Evolutionary conservation across 2,797 vertebrate species (phyloP), one percentile per base, ranked within the genome.

Genomic region (Enteromius unitaeniatus): DNA sequence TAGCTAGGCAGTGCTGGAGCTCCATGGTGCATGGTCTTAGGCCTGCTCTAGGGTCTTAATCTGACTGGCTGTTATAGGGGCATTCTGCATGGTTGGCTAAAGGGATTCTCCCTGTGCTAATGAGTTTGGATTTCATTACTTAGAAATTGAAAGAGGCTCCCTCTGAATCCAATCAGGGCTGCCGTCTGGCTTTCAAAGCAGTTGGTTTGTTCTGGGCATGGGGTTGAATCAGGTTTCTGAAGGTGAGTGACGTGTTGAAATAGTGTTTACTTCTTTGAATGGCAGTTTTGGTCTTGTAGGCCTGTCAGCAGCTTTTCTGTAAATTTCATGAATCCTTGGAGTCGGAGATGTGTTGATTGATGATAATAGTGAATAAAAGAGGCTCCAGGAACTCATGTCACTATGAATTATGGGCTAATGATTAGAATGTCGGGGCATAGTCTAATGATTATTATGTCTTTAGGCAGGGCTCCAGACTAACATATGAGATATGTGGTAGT

Each of bases 41-140:
- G 77, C 73, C 76, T 87, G 86, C 82, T 81, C 45, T 81, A 58
- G 69, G 86, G 79, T 81, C 77, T 81, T 91, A 90, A 89, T 89
- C 84, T 87, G 84, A 87, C 89, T 88, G 85, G 79, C 86, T 90
- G 83, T 88, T 85, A 85, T 79, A 80, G 74, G 77, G 76, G 70
- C 79, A 89, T 88, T 87, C 84, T 88, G 88, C 83, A 86, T 86
- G 81, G 84, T 65, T 76, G 83, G 79, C 83, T 91, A 87, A 89
- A 83, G 82, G 87, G 86, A 89, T 88, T 90, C 85, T 88, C 68
- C 67, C 37, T 83, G 79, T 80, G 78, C 76, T 86, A 85, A 84
- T 87, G 87, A 81, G 69, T 88, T 89, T 86, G 86, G 84, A 89
- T 89, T 91, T 87, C 84, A 88, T 91, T 89, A 83, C 83, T 40